phyloP scores from a whole-genome alignment of 2,888 invertebrate genomes.

The Noctua janthe region DNA sequence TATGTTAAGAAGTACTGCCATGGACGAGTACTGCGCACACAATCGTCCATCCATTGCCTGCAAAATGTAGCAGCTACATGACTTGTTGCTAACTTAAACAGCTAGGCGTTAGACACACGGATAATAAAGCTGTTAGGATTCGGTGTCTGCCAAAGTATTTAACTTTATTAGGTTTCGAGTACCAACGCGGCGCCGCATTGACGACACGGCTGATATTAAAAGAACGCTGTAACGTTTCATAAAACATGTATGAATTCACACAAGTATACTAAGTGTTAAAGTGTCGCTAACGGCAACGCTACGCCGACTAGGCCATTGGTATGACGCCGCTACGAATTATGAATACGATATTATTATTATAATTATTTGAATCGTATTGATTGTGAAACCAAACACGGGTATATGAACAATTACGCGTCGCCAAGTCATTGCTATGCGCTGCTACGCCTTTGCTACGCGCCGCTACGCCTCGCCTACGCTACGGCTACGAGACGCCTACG shows the following conservation, averaged over 20 bases:
- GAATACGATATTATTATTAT: neutral
- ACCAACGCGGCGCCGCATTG: neutral
- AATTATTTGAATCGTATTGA: neutral
- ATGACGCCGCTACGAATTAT: neutral
- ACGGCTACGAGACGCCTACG: conserved; percentile 1
- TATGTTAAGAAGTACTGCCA: neutral
- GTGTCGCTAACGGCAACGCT: conserved; percentile 6
- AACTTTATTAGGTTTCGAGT: neutral
- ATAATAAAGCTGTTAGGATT: neutral
- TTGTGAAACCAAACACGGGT: neutral
- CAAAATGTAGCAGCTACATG: neutral
- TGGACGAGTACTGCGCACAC: neutral
- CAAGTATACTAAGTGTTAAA: neutral
- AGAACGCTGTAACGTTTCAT: neutral
- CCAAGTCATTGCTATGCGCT: neutral
- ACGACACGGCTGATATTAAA: neutral
- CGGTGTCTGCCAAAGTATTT: neutral
- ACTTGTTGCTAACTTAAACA: conserved; percentile 12
- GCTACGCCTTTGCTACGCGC: neutral
- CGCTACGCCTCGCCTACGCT: neutral
- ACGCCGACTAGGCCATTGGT: neutral
- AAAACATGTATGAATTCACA: neutral
- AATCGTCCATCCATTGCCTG: neutral
- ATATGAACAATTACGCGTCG: neutral
- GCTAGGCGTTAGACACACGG: conserved; percentile 20